Percentiles rank a stretch among this genome's conserved stretches.
phyloP scores from a whole-genome alignment of 2,797 vertebrate genomes.

The Dipus sagitta region DNA sequence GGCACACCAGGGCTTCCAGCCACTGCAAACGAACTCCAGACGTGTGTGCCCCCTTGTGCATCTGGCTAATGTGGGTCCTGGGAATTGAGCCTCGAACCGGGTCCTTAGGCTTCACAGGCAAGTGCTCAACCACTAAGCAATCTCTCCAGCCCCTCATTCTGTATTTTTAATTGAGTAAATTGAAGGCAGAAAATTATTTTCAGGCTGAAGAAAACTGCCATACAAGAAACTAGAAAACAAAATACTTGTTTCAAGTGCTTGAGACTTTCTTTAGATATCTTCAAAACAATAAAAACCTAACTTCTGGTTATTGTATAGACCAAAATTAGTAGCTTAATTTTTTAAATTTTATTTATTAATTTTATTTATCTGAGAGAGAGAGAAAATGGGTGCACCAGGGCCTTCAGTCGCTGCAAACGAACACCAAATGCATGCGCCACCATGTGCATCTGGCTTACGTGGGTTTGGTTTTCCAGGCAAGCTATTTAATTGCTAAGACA shows the following conservation, averaged over 20 bases:
- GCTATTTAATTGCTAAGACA: too few relatives aligned
- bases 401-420: too few relatives aligned
- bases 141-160: not conserved
- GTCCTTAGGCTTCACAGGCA: too few relatives aligned
- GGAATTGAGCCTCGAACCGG: too few relatives aligned
- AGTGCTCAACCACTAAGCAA: too few relatives aligned
- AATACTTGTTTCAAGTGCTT: slow-evolving; percentile 30
- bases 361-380: not conserved
- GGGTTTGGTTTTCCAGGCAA: too few relatives aligned
- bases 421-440: too few relatives aligned
- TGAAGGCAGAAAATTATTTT: slow-evolving; percentile 49
- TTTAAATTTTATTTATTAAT: not conserved
- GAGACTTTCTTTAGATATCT: slow-evolving; percentile 15
- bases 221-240: slow-evolving; percentile 13
- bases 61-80: too few relatives aligned
- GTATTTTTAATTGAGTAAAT: slow-evolving; percentile 27
- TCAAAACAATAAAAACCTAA: slow-evolving; percentile 21
- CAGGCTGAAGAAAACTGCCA: not conserved
- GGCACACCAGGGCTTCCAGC: not conserved
- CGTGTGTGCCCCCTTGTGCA: too few relatives aligned
- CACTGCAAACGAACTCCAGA: not conserved
- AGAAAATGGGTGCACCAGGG: too few relatives aligned
- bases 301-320: not conserved
- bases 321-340: not conserved
- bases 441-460: too few relatives aligned